Evolutionary conservation across 2,797 vertebrate species (phyloP), one percentile per base, ranked within the genome.

Genomic region (Poeciliopsis gracilis): DNA sequence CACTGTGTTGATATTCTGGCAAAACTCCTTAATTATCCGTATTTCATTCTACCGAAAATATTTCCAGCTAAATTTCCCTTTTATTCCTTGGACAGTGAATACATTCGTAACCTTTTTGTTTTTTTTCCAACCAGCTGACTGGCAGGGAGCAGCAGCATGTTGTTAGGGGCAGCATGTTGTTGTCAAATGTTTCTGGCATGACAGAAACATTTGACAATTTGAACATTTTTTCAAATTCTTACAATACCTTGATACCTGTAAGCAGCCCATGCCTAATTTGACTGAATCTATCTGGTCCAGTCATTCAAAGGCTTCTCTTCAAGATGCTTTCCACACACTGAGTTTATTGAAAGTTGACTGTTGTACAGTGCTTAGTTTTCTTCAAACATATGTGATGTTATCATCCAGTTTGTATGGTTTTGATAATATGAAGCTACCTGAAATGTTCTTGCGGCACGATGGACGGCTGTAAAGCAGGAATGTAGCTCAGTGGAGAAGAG

Each of bases 351-450:
- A 57, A 79, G 61, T 84, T 86, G 80, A 90, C 84, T 87, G 87
- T 92, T 93, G 91, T 93, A 93, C 85, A 92, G 90, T 87, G 77
- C 80, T 88, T 89, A 87, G 78, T 30, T 86, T 91, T 90, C 66
- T 91, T 88, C 81, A 86, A 66, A 84, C 82, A 88, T 90, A 87
- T 89, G 76, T 79, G 57, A 36, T 75, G 78, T 78, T 78, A 73
- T 77, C 67, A 77, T 86, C 82, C 77, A 73, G 77, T 84, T 86
- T 81, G 57, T 82, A 78, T 72, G 81, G 78, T 82, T 81, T 87
- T 57, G 85, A 83, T 67, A 72, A 75, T 72, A 81, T 79, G 78
- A 82, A 72, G 76, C 81, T 79, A 81, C 76, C 85, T 83, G 80
- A 80, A 61, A 71, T 71, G 80, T 83, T 89, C 77, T 77, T 73